Conservation (phyloP, 2,113 vertebrate species). For the Phycodurus eques region DNA sequence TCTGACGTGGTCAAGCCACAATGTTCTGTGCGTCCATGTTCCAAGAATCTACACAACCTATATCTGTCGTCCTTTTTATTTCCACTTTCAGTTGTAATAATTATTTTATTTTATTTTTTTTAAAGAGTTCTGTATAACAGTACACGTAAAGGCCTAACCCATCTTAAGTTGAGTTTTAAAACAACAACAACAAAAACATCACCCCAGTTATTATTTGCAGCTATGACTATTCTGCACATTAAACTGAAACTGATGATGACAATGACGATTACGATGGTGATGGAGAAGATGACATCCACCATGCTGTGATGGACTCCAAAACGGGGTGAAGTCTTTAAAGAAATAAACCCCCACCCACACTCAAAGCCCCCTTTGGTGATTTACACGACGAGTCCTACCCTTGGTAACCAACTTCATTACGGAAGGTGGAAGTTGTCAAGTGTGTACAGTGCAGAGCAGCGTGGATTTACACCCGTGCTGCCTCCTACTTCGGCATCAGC, state of each 20-base stretch:
- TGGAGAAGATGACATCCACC: conserved; percentile 26
- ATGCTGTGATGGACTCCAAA: conserved; percentile 6
- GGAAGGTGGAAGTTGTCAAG: conserved; percentile 43
- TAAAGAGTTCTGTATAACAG: too few relatives aligned
- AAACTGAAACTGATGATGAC: conserved; percentile 4
- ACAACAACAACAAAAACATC: background rate
- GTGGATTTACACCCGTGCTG: conserved; percentile 37
- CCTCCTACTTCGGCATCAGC: conserved; percentile 34
- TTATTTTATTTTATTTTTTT: too few relatives aligned
- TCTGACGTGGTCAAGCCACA: too few relatives aligned
- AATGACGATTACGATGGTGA: conserved; percentile 16
- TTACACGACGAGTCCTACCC: conserved; percentile 6
- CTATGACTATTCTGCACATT: background rate
- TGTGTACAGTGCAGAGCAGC: conserved; percentile 21
- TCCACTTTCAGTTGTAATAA: background rate
- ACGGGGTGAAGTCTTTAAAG: background rate
- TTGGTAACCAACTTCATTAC: conserved; percentile 36
- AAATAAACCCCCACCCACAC: conserved; percentile 25
- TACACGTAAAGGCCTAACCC: background rate
- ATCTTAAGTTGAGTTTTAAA: background rate
- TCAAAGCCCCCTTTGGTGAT: conserved; percentile 8
- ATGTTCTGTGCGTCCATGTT: too few relatives aligned
- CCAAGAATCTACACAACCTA: too few relatives aligned
- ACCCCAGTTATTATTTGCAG: background rate
- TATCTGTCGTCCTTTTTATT: background rate